Percentiles rank a stretch among this genome's conserved stretches.
These are phyloP conservation scores for Euleptes europaea DNA, from an alignment of 2,113 vertebrate genomes.

Conservation along the genomic window DNA sequence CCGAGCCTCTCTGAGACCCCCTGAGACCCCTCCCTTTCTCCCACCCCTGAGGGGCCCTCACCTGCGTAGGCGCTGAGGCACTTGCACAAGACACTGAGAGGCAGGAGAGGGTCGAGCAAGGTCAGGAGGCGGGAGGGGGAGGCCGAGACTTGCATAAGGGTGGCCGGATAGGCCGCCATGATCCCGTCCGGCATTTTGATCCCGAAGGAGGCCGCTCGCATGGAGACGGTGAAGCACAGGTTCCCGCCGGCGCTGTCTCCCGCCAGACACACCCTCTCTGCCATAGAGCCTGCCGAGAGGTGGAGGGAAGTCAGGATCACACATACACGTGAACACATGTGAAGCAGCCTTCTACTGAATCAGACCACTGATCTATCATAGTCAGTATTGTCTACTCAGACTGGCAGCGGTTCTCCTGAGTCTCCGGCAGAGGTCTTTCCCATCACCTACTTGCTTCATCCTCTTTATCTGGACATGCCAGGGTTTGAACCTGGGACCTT, in stretches of 20 bases:
- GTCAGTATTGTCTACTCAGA: too few relatives aligned
- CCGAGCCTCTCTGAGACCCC: too few relatives aligned
- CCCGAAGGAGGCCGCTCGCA: constrained; percentile 85
- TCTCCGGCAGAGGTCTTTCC: too few relatives aligned
- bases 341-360: too few relatives aligned
- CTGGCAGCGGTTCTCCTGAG: too few relatives aligned
- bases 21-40: background rate
- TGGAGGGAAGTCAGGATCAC: too few relatives aligned
- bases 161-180: constrained; percentile 87
- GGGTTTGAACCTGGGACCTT: too few relatives aligned
- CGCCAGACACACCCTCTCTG: constrained; percentile 85
- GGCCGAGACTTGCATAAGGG: constrained; percentile 82
- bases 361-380: too few relatives aligned
- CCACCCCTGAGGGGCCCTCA: constrained; percentile 30
- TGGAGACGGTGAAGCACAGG: constrained; percentile 83
- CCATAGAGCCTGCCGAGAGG: constrained; percentile 82
- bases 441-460: too few relatives aligned
- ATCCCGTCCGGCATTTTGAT: constrained; percentile 87
- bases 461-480: too few relatives aligned
- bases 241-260: constrained; percentile 93
- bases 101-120: constrained; percentile 90
- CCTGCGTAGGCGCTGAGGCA: constrained; percentile 90
- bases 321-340: too few relatives aligned
- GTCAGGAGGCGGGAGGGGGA: constrained; percentile 93
- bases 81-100: constrained; percentile 87